These are phyloP conservation scores for Tachysurus vachellii DNA, from an alignment of 2,113 vertebrate genomes.

Conservation along the genomic window DNA sequence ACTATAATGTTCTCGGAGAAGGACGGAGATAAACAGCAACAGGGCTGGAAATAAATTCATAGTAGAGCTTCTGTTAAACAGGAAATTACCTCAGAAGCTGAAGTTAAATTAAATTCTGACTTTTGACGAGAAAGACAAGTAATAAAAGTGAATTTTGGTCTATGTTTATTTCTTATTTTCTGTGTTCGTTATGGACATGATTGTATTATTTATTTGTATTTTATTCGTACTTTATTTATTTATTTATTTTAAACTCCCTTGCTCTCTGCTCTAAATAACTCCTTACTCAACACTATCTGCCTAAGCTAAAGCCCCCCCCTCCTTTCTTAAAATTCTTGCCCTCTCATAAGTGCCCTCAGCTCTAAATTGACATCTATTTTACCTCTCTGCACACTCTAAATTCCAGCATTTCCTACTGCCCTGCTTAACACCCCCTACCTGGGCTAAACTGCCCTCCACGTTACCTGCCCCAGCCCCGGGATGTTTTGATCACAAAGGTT, in stretches of 20 bases:
- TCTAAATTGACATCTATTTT: no score
- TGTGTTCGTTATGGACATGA: neutral
- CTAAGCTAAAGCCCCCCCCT: no score
- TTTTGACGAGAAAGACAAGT: neutral
- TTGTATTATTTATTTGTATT: neutral
- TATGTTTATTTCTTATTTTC: neutral
- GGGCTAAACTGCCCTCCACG: no score
- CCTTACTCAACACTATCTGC: no score
- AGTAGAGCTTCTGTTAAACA: neutral
- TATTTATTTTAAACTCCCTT: no score
- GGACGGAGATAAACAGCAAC: neutral
- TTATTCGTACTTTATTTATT: neutral
- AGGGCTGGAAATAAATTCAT: neutral
- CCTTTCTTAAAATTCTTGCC: no score
- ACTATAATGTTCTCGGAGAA: neutral
- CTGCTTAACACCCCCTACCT: no score
- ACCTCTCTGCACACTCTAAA: no score
- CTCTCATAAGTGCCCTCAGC: no score
- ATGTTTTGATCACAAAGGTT: neutral
- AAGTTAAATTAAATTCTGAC: neutral
- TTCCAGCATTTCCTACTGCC: no score
- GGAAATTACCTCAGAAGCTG: neutral
- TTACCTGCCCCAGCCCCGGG: no score
- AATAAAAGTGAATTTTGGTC: neutral
- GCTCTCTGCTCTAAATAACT: no score